Percentiles rank a stretch among this genome's conserved stretches.
phyloP scores from a whole-genome alignment of 2,888 invertebrate species.

The Sepiola atlantica region DNA sequence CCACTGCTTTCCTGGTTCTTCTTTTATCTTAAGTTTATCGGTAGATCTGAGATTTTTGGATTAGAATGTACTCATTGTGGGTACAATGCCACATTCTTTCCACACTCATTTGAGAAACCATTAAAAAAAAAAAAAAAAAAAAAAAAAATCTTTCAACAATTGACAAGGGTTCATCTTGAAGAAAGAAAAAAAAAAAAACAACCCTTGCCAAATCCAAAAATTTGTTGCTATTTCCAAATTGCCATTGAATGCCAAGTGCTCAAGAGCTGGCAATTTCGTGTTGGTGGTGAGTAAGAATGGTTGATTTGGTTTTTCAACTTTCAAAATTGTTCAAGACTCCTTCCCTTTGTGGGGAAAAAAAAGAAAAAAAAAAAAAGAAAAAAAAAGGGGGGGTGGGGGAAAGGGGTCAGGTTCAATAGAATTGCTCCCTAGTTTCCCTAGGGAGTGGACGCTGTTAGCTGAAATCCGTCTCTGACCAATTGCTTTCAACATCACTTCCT shows the following conservation, averaged over 20 bases:
- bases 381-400: no score
- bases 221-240: background rate
- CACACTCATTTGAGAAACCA: background rate
- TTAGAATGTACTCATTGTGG: background rate
- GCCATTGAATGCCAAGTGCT: background rate
- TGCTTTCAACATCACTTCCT: constrained; percentile 70
- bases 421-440: constrained; percentile 23
- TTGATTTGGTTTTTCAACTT: background rate
- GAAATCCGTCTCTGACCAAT: constrained; percentile 70
- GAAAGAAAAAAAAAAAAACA: background rate
- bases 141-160: background rate
- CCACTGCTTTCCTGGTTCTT: background rate
- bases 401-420: background rate
- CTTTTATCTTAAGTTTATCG: background rate
- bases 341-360: background rate
- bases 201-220: background rate
- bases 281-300: background rate
- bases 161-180: background rate
- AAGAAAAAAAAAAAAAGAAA: no score
- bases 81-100: background rate
- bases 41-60: background rate
- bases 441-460: constrained; percentile 52
- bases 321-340: background rate
- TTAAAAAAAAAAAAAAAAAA: no score
- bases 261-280: background rate